Conservation (phyloP, 2,888 invertebrate species). For the Melanchra persicariae region DNA sequence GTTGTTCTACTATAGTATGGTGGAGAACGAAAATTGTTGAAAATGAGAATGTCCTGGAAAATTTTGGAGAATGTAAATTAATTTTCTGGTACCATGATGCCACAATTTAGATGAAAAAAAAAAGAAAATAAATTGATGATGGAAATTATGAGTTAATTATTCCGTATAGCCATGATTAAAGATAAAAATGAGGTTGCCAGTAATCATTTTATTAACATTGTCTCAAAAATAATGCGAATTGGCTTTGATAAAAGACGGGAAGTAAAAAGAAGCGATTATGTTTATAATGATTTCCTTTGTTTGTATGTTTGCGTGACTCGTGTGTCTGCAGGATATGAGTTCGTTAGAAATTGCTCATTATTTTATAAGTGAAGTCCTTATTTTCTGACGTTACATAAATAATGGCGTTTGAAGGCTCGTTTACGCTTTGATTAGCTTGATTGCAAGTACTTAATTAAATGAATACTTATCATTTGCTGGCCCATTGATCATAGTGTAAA, state of each 20-base stretch:
- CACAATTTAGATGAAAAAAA: too few species aligned
- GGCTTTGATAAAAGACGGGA: conserved; percentile 12
- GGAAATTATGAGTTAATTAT: conserved; percentile 1
- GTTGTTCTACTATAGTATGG: conserved; percentile 18
- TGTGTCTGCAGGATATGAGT: conserved; percentile 7
- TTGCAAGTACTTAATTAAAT: conserved; percentile 23
- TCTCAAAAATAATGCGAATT: conserved; percentile 12
- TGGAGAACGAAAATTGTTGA: conserved; percentile 7
- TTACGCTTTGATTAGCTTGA: conserved; percentile 8
- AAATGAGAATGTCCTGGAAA: not conserved
- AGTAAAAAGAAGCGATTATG: conserved; percentile 1
- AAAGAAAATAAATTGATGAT: not conserved
- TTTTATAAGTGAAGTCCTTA: conserved; percentile 50
- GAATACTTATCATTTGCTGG: not conserved
- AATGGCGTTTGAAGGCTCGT: not conserved
- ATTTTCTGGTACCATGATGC: not conserved
- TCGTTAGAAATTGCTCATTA: conserved; percentile 49
- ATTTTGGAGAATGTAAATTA: not conserved
- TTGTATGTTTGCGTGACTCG: conserved; percentile 3
- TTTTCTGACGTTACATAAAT: conserved; percentile 49
- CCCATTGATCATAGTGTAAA: conserved; percentile 4
- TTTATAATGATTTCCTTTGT: conserved; percentile 26
- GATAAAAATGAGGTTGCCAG: not conserved
- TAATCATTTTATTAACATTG: not conserved
- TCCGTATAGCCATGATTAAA: not conserved